Percentiles rank a stretch among this genome's conserved stretches.
These are phyloP conservation scores for Scalopus aquaticus DNA, from an alignment of 2,113 vertebrate genomes.

Conservation along the genomic window DNA sequence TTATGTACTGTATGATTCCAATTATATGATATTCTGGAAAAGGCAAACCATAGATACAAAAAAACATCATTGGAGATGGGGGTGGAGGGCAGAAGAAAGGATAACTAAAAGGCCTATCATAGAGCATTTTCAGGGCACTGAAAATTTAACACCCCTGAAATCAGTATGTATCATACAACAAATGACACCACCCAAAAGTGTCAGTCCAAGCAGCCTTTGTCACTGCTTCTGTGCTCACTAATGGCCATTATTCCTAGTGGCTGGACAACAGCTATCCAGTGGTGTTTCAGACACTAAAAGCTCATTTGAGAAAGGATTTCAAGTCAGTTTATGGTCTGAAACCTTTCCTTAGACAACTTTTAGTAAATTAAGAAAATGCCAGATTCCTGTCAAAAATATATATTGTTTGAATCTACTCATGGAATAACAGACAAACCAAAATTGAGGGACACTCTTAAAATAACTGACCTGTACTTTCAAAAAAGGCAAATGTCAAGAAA, in stretches of 20 bases:
- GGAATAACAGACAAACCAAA: neutral
- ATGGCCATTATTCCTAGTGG: neutral
- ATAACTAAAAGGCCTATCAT: neutral
- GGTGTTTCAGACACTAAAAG: neutral
- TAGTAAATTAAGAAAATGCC: neutral
- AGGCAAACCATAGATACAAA: neutral
- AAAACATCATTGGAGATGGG: neutral
- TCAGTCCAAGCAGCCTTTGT: neutral
- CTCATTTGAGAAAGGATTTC: neutral
- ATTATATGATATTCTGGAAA: too few relatives aligned
- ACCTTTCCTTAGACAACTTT: neutral
- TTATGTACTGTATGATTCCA: too few relatives aligned
- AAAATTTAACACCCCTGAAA: neutral
- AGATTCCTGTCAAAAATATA: neutral
- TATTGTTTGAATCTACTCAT: neutral
- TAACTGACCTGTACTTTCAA: neutral
- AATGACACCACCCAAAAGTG: neutral
- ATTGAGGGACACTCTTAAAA: neutral
- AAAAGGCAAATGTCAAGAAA: neutral
- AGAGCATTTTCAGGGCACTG: neutral
- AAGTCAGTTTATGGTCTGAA: constrained; percentile 6
- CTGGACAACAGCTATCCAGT: neutral
- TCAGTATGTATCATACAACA: neutral
- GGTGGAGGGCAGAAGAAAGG: neutral
- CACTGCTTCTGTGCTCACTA: neutral